Evolutionary conservation across 2,113 vertebrate species (phyloP).

Genomic region (Motacilla alba): DNA sequence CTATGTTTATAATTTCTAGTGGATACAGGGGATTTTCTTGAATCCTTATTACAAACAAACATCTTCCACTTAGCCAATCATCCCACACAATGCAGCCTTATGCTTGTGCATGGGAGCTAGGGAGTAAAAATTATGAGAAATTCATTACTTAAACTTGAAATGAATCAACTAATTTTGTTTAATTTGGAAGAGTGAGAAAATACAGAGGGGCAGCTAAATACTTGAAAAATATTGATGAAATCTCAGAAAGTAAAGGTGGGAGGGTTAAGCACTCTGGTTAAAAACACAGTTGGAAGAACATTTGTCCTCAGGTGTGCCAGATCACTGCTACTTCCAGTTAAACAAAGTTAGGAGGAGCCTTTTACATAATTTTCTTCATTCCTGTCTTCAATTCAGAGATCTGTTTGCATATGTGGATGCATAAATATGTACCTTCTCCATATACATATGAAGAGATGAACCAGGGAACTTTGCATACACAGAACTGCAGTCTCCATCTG

Average conservation of each 20-base stretch:
- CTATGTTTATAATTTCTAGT: background rate
- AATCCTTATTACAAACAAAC: slow-evolving; percentile 39
- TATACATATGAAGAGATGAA: background rate
- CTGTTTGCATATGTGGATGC: background rate
- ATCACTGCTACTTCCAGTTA: background rate
- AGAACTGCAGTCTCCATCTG: background rate
- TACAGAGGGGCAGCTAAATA: background rate
- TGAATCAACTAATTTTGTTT: background rate
- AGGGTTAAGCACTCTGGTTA: background rate
- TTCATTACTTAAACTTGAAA: background rate
- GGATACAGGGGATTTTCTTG: background rate
- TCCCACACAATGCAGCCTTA: background rate
- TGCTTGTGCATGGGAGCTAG: background rate
- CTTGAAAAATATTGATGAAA: background rate
- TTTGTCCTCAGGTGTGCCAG: background rate
- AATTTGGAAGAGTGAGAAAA: background rate
- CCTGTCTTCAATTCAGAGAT: background rate
- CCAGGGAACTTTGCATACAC: background rate
- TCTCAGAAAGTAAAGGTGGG: background rate
- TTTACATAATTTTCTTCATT: background rate
- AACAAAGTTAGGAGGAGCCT: background rate
- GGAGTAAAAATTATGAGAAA: background rate
- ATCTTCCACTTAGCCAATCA: background rate
- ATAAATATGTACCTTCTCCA: background rate
- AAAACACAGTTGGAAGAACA: background rate